Conservation (phyloP, 2,888 invertebrate species). For the Auanema freiburgensis region DNA sequence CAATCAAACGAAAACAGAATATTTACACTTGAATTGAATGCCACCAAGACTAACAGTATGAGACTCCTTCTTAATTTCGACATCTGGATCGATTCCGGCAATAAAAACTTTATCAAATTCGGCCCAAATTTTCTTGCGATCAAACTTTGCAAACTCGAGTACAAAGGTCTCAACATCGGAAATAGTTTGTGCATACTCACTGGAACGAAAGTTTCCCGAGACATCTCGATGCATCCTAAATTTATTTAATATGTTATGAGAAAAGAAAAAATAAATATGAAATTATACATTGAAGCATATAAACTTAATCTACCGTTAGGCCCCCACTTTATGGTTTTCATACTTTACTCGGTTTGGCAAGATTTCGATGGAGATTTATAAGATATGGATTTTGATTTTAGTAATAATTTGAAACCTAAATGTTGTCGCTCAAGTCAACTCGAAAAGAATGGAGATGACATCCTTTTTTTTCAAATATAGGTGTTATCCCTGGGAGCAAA, state of each 20-base stretch:
- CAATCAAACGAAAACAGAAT: conserved; percentile 22
- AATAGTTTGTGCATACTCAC: conserved; percentile 21
- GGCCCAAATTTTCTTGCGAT: too few species aligned
- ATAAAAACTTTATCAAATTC: conserved; percentile 20
- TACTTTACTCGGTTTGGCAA: too few species aligned
- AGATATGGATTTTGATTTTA: too few species aligned
- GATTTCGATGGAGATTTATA: too few species aligned
- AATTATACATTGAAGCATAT: conserved; percentile 23
- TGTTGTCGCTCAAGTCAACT: too few species aligned
- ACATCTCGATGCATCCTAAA: conserved; percentile 22
- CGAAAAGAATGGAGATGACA: too few species aligned
- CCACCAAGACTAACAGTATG: conserved; percentile 25
- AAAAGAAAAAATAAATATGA: conserved; percentile 21
- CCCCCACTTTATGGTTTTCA: too few species aligned
- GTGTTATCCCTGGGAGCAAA: too few species aligned
- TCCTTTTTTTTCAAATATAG: too few species aligned
- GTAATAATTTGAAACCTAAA: too few species aligned
- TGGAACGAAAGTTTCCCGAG: conserved; percentile 20
- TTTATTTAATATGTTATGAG: conserved; percentile 17
- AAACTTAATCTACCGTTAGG: conserved; percentile 19
- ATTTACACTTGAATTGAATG: conserved; percentile 22
- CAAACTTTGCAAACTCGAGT: too few species aligned
- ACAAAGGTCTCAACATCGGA: conserved; percentile 23
- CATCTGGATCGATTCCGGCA: conserved; percentile 25
- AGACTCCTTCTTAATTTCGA: conserved; percentile 19